Evolutionary conservation across 1,140 invertebrate genomes (phyloP), one percentile per base, ranked within the genome.

Genomic region (Heliconius eleuchia): DNA sequence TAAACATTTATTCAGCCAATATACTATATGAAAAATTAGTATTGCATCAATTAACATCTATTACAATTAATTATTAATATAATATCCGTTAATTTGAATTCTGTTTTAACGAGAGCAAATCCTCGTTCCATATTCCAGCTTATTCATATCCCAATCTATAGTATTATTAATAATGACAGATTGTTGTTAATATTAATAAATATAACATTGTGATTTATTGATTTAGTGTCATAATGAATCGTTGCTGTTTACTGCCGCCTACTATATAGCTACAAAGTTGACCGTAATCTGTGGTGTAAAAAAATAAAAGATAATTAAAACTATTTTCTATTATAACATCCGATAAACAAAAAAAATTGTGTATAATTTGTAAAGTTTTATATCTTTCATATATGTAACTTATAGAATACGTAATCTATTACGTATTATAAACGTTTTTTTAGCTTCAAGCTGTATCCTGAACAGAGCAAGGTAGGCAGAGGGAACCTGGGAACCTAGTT

Each of bases 111-210:
- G 52, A 80, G 50, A n/a, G 27, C 78, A 80, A 76, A 80, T 80
- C 78, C 78, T 80, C 74, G 70, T 76, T 80, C 70, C 60, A 57
- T 66, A 73, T 50, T 66, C 18, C 18, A 66, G 30, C 23, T 60
- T 42, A 37, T 71, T 71, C 76, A 74, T 79, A 74, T 76, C 77
- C 72, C 79, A 83, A 84, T 84, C 78, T 80, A 81, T 74, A 73
- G 80, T 39, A 78, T 80, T 81, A 84, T 85, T 73, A 77, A 79
- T 83, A 83, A 78, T 80, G 74, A 80, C 80, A 80, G 76, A 16
- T 72, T 39, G 30, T 39, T 39, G 37, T 19, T 39, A 39, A 72
- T 72, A 72, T 72, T 74, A 39, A 71, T 79, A 79, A 78, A 74
- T 78, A 74, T 52, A 71, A 19, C 42, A 77, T 42, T 39, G 55